A percentile compares a stretch with the other conserved stretches of the same genome.
Evolutionary conservation across 2,797 vertebrate genomes (phyloP).

Genomic region (Falco novaeseelandiae): DNA sequence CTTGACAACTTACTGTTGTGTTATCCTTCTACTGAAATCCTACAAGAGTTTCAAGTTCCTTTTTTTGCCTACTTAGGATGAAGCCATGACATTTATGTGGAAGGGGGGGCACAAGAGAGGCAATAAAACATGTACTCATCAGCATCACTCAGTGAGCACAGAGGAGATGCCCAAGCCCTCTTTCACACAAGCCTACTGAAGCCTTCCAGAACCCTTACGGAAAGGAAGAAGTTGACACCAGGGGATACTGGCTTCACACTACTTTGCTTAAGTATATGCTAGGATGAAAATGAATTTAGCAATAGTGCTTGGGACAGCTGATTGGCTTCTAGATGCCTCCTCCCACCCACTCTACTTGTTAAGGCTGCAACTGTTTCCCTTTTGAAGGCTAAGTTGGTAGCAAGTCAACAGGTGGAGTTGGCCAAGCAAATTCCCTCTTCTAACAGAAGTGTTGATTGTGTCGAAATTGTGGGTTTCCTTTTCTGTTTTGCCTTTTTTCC

Average conservation of each 20-base stretch:
- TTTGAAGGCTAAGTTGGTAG: not conserved
- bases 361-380: not conserved
- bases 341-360: not conserved
- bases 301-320: not conserved
- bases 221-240: not conserved
- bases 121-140: not conserved
- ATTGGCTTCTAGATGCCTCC: not conserved
- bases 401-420: not conserved
- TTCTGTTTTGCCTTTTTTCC: no score
- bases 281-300: not conserved
- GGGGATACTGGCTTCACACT: not conserved
- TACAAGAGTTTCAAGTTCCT: not conserved
- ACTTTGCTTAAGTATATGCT: not conserved
- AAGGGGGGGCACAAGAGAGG: not conserved
- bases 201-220: not conserved
- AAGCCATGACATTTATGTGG: not conserved
- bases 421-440: not conserved
- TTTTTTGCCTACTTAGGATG: not conserved
- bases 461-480: not conserved
- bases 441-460: fast-evolving
- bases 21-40: not conserved
- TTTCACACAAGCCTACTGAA: not conserved
- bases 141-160: not conserved
- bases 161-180: not conserved
- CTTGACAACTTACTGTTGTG: not conserved